Evolutionary conservation across 2,113 vertebrate genomes (phyloP).

Genomic region (Fregetta grallaria): DNA sequence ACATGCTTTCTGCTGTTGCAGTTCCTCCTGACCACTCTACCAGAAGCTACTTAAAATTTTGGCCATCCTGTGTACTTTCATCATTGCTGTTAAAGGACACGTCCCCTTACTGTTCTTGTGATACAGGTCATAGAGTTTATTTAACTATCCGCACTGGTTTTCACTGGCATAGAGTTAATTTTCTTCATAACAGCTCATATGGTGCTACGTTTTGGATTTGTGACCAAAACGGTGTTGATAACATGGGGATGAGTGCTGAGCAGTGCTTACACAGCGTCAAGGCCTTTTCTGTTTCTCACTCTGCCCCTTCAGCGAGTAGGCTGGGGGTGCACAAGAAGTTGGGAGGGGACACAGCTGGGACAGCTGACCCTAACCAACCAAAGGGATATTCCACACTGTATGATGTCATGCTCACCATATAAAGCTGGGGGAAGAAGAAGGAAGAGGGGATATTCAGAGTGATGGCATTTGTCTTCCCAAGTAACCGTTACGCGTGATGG

Average conservation of each 20-base stretch:
- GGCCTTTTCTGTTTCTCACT: too few species aligned
- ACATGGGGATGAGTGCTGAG: background rate
- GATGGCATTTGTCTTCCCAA: background rate
- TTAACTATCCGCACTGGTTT: background rate
- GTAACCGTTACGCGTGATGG: fast-evolving
- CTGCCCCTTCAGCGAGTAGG: too few species aligned
- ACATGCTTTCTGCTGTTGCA: background rate
- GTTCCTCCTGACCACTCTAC: background rate
- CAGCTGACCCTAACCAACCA: background rate
- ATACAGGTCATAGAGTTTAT: background rate
- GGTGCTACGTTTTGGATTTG: background rate
- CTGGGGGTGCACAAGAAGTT: too few species aligned
- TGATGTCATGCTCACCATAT: fast-evolving
- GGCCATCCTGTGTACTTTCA: background rate
- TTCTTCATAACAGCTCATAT: background rate
- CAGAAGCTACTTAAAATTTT: background rate
- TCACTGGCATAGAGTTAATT: background rate
- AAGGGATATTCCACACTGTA: background rate
- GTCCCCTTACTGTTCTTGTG: background rate
- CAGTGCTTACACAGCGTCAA: background rate
- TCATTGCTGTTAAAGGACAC: background rate
- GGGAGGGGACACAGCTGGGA: background rate
- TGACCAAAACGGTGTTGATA: background rate
- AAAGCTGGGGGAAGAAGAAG: background rate
- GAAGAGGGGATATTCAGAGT: fast-evolving